Evolutionary conservation across 2,797 vertebrate species (phyloP).

Genomic region (Harpagifer antarcticus): DNA sequence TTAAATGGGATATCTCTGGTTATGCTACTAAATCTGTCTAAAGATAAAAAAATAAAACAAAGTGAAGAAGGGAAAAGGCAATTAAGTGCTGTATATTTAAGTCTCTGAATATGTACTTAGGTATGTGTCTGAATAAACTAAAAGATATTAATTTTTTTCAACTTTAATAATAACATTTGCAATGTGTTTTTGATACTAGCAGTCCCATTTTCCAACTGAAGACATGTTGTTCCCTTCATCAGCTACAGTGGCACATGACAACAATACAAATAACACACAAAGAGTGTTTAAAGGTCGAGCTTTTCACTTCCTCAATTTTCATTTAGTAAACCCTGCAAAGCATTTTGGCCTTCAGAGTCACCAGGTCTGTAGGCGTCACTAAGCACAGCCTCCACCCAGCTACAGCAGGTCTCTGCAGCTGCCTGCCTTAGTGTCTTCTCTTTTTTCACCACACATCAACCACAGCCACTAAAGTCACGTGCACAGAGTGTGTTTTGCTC

Average conservation of each 20-base stretch:
- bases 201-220: too few relatives aligned
- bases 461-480: background rate
- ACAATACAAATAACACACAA: background rate
- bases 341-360: background rate
- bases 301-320: background rate
- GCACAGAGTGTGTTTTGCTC: background rate
- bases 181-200: too few relatives aligned
- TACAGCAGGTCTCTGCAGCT: background rate
- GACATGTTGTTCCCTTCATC: background rate
- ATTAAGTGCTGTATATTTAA: too few relatives aligned
- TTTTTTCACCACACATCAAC: constrained; percentile 13
- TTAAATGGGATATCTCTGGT: background rate
- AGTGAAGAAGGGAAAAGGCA: too few relatives aligned
- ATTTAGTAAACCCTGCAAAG: background rate
- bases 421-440: background rate
- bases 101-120: too few relatives aligned
- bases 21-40: background rate
- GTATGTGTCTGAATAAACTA: too few relatives aligned
- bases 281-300: too few relatives aligned
- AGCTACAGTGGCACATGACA: background rate
- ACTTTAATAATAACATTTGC: too few relatives aligned
- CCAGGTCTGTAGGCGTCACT: too few relatives aligned
- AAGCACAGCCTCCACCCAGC: background rate
- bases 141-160: too few relatives aligned
- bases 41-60: too few relatives aligned